Base-by-base conservation (phyloP, 2,888 invertebrate genomes). In the Drosophila anomelani region DNA sequence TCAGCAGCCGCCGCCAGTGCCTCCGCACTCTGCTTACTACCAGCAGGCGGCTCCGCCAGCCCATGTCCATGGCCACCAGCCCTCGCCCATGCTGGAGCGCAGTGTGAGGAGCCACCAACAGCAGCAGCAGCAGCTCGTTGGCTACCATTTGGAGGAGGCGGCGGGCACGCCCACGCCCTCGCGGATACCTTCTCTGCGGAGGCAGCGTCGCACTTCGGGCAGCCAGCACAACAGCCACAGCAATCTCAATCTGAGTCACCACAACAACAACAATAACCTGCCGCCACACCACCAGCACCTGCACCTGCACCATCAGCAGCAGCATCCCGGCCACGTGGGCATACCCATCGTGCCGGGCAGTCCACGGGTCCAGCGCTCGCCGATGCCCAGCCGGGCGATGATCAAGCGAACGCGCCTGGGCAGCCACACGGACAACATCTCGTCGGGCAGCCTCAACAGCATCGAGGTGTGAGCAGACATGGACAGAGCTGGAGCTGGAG, bases 401-500 rank as follows among this genome's bases (percentile, higher is more conserved):
- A 92, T 92, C 68, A 92, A 92, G 75, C 90, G 92, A 20, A 91
- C 91, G 49, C 92, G 92, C 5, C 81, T 93, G 54, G 92, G 93
- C 78, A 93, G 92, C 78, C 92, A 92, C 78, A 91, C 91, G 75
- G 92, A 93, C 77, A 93, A 93, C 77, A 92, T 93, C 70, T 93
- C 93, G 12, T 92, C 92, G 57, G 93, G 93, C 69, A 93, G 93
- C 81, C 89, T 93, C 43, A 93, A 93, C 91, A 93, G 93, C 91
- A 93, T 93, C 91, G 93, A 93, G 85, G 93, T 93, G 76, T 91
- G 75, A 64, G 36, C 34, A 51, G 34, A n/a, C 8, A 3, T 3
- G 8, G 39, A 9, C 7, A 6, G 26, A 46, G 29, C 32, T 12
- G 38, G 29, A 54, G 32, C 49, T 29, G 47, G 26, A 39, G 41